phyloP scores from a whole-genome alignment of 2,113 vertebrate genomes.

The Leucopsar rothschildi region DNA sequence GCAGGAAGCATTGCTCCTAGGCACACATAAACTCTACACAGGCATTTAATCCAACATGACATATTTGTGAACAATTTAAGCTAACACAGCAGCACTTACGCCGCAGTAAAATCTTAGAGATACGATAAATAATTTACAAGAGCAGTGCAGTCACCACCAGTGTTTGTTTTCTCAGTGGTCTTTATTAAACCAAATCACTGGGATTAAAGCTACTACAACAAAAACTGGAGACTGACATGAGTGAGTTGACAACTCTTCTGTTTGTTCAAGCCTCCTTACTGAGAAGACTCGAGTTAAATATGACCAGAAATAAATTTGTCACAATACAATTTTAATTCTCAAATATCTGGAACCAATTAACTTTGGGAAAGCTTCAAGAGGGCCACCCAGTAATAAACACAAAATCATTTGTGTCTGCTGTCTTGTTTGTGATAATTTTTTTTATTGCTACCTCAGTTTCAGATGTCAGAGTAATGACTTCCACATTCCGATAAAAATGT shows the following conservation, averaged over 20 bases:
- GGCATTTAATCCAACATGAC: background rate
- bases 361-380: slow-evolving; percentile 70
- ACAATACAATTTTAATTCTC: slow-evolving; percentile 64
- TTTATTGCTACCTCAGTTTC: slow-evolving; percentile 88
- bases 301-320: slow-evolving; percentile 66
- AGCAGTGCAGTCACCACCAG: background rate
- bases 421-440: slow-evolving; percentile 89
- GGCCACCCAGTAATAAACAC: slow-evolving; percentile 86
- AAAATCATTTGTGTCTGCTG: slow-evolving; percentile 92
- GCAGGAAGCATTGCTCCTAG: background rate
- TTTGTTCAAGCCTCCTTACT: slow-evolving; percentile 50
- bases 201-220: slow-evolving; percentile 58
- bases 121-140: slow-evolving; percentile 51
- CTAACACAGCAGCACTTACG: background rate
- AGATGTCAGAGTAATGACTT: slow-evolving; percentile 87
- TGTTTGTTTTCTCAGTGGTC: slow-evolving; percentile 61
- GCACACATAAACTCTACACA: background rate
- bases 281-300: slow-evolving; percentile 45
- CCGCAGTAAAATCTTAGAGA: slow-evolving; percentile 36
- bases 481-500: slow-evolving; percentile 85
- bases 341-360: slow-evolving; percentile 76
- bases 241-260: slow-evolving; percentile 54
- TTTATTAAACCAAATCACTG: slow-evolving; percentile 46
- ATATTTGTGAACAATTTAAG: slow-evolving; percentile 30
- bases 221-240: slow-evolving; percentile 53